These are phyloP conservation scores for Tetragonula carbonaria DNA, from an alignment of 2,888 invertebrate species.

Conservation along the genomic window DNA sequence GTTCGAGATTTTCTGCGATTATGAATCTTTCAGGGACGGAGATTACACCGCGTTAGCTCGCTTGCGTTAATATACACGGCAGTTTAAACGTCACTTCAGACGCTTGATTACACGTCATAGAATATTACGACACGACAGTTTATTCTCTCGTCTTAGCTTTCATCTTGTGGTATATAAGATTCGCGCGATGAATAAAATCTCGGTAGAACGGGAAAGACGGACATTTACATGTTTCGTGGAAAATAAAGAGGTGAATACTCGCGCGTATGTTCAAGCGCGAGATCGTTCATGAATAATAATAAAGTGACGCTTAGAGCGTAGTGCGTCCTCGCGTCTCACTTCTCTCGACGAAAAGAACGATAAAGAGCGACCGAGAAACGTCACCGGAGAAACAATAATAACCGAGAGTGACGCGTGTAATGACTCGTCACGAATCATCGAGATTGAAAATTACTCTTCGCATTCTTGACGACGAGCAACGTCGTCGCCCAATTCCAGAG, in stretches of 20 bases:
- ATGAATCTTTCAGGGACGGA: neutral
- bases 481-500: neutral
- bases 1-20: neutral
- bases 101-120: neutral
- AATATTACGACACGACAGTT: neutral
- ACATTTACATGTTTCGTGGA: neutral
- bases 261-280: neutral
- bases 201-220: neutral
- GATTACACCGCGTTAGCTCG: neutral
- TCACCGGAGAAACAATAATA: neutral
- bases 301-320: neutral
- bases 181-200: neutral
- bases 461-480: too few species aligned
- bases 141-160: neutral
- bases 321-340: neutral
- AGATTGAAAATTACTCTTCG: too few species aligned
- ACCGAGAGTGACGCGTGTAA: too few species aligned
- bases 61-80: neutral
- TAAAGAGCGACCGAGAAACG: neutral
- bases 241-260: neutral
- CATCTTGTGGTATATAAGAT: neutral
- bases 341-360: neutral
- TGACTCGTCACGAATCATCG: neutral
- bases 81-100: neutral
- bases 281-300: conserved; percentile 1